These are phyloP conservation scores for Phrynocephalus vlangalii DNA, from an alignment of 2,797 vertebrate species.

Conservation along the genomic window DNA sequence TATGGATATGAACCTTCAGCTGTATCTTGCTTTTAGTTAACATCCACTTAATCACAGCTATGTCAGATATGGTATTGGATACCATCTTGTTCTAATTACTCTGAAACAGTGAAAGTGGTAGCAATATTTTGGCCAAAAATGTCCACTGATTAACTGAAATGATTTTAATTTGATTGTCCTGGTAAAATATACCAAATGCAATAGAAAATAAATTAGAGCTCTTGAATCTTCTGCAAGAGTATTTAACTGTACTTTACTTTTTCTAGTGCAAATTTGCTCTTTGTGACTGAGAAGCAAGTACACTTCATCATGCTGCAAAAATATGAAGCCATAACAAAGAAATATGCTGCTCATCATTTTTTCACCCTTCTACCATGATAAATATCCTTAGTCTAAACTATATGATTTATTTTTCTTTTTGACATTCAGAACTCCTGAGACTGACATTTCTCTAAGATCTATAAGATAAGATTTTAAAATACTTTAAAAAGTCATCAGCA, in stretches of 20 bases:
- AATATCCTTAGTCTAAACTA: slow-evolving; percentile 28
- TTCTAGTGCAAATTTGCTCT: slow-evolving; percentile 3
- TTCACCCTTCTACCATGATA: slow-evolving; percentile 35
- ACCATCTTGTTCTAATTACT: background rate
- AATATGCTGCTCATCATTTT: slow-evolving; percentile 20
- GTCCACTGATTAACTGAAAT: slow-evolving; percentile 1
- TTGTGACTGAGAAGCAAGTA: slow-evolving; percentile 7
- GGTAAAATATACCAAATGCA: slow-evolving; percentile 19
- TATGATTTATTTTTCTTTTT: slow-evolving; percentile 34
- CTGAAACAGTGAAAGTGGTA: background rate
- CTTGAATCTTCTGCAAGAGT: slow-evolving; percentile 15
- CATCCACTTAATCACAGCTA: background rate
- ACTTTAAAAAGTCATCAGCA: slow-evolving; percentile 19
- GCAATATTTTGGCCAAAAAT: slow-evolving; percentile 41
- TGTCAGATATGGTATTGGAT: background rate
- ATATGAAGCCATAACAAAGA: slow-evolving; percentile 48
- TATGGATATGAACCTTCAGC: no score
- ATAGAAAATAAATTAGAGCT: slow-evolving; percentile 28
- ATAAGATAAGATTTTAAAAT: slow-evolving; percentile 28
- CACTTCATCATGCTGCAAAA: slow-evolving; percentile 42
- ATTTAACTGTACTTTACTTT: background rate
- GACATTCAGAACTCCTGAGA: slow-evolving; percentile 40
- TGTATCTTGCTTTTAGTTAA: background rate
- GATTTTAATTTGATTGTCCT: background rate
- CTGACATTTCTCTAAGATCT: slow-evolving; percentile 21